phyloP scores from a whole-genome alignment of 2,888 invertebrate genomes.

The Rhamphomyia laevipes region DNA sequence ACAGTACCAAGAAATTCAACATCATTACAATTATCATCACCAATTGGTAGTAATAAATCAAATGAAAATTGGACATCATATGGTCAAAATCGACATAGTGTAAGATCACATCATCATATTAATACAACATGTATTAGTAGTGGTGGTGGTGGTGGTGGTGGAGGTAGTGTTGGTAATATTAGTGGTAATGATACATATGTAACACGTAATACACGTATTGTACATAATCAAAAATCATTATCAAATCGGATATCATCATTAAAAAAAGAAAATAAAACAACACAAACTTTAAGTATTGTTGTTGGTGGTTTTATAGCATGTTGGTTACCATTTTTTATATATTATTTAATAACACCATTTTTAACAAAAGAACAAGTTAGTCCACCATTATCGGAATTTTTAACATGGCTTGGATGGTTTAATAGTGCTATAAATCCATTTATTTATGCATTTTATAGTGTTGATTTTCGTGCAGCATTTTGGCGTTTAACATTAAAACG shows the following conservation, averaged over 20 bases:
- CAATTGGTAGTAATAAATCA: slow-evolving; percentile 2
- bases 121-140: slow-evolving; percentile 2
- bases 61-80: slow-evolving; percentile 4
- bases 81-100: slow-evolving; percentile 4
- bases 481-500: slow-evolving; percentile 59
- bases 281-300: slow-evolving; percentile 74
- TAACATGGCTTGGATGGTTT: slow-evolving; percentile 84
- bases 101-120: slow-evolving; percentile 1
- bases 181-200: slow-evolving; percentile 20
- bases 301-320: slow-evolving; percentile 81
- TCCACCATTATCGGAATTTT: slow-evolving; percentile 54
- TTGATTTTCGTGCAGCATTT: slow-evolving; percentile 75
- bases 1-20: neutral
- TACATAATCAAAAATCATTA: slow-evolving; percentile 29
- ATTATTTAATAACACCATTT: slow-evolving; percentile 71
- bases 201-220: slow-evolving; percentile 22
- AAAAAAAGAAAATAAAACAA: slow-evolving; percentile 75
- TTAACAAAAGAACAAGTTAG: slow-evolving; percentile 50
- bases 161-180: slow-evolving; percentile 4
- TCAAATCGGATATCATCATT: slow-evolving; percentile 51
- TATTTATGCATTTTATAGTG: slow-evolving; percentile 82
- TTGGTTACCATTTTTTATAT: slow-evolving; percentile 79
- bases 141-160: slow-evolving; percentile 5
- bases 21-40: neutral
- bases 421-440: slow-evolving; percentile 85